phyloP scores from a whole-genome alignment of 1,140 invertebrate genomes.

The Euwallacea fornicatus region DNA sequence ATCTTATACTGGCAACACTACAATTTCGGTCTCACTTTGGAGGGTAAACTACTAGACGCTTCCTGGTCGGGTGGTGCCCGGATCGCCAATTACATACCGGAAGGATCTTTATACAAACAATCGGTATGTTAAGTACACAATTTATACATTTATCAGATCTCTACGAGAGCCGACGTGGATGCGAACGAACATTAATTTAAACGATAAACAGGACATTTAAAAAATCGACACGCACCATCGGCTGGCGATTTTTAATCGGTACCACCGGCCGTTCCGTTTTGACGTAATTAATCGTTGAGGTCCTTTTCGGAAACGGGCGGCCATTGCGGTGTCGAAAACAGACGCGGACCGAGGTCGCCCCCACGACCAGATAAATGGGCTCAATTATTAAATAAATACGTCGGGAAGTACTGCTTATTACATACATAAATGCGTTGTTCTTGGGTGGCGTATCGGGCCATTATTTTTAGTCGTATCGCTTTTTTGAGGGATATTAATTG shows the following conservation, averaged over 20 bases:
- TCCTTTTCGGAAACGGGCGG: slow-evolving; percentile 10
- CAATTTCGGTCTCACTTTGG: too few species aligned
- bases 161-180: not conserved
- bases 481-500: too few species aligned
- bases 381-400: slow-evolving; percentile 15
- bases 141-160: slow-evolving; percentile 6
- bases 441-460: not conserved
- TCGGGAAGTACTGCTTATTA: slow-evolving; percentile 6
- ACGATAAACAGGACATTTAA: slow-evolving; percentile 10
- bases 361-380: slow-evolving; percentile 9
- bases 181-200: slow-evolving; percentile 4
- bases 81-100: too few species aligned
- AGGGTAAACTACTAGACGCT: too few species aligned
- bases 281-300: slow-evolving; percentile 20
- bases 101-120: too few species aligned
- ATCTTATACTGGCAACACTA: too few species aligned
- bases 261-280: slow-evolving; percentile 8
- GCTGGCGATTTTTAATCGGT: slow-evolving; percentile 7
- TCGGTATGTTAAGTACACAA: slow-evolving; percentile 1
- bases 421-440: not conserved
- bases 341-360: slow-evolving; percentile 10
- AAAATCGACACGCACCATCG: slow-evolving; percentile 12
- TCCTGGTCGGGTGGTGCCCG: too few species aligned
- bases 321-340: slow-evolving; percentile 10
- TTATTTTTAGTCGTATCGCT: not conserved